Conservation (phyloP, 2,797 vertebrate genomes). For the Rallus crepitans region DNA sequence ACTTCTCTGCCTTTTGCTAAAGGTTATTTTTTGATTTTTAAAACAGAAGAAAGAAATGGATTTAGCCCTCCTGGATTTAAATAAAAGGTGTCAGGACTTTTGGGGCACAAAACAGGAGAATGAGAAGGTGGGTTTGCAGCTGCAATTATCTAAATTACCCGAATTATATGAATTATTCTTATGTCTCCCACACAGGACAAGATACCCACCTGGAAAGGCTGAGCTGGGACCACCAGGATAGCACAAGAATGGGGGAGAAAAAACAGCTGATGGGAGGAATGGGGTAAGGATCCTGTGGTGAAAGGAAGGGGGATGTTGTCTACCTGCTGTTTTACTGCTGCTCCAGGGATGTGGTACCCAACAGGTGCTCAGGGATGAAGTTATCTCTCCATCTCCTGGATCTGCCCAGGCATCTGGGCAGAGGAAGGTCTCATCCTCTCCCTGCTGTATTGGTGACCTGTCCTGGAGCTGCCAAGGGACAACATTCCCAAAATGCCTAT, state of each 20-base stretch:
- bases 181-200: neutral
- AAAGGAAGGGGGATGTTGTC: neutral
- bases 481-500: neutral
- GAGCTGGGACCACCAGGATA: neutral
- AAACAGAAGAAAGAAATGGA: neutral
- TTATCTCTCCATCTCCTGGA: neutral
- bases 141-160: neutral
- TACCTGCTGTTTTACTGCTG: fast-evolving
- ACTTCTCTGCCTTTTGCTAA: neutral
- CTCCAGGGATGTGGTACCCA: neutral
- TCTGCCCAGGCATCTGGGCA: fast-evolving
- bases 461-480: neutral
- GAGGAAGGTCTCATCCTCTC: neutral
- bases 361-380: neutral
- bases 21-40: neutral
- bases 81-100: neutral
- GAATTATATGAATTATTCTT: neutral
- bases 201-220: neutral
- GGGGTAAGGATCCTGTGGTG: neutral
- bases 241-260: neutral
- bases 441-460: fast-evolving
- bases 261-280: fast-evolving
- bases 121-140: neutral
- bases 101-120: neutral
- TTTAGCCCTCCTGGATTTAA: neutral